These are phyloP conservation scores for Pilophorus perplexus DNA, from an alignment of 2,888 invertebrate species.

Conservation along the genomic window DNA sequence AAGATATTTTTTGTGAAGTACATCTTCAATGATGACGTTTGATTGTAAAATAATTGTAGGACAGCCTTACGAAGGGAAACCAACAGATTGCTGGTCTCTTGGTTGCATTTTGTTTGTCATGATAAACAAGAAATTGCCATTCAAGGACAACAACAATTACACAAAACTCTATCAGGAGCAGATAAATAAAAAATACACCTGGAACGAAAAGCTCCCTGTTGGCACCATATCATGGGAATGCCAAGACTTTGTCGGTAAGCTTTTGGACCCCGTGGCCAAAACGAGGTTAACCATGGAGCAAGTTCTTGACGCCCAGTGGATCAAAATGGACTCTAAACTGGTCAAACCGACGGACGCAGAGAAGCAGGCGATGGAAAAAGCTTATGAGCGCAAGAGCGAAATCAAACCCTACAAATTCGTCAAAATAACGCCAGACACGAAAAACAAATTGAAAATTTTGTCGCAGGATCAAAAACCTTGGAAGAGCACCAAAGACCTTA, in stretches of 20 bases:
- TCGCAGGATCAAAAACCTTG: slow-evolving; percentile 22
- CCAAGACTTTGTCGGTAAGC: slow-evolving; percentile 46
- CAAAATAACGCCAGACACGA: slow-evolving; percentile 21
- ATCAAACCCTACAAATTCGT: slow-evolving; percentile 31
- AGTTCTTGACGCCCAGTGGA: slow-evolving; percentile 60
- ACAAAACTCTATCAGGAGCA: slow-evolving; percentile 32
- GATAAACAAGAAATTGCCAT: slow-evolving; percentile 79
- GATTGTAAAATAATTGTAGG: too few relatives aligned
- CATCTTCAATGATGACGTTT: too few relatives aligned
- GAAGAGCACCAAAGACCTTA: slow-evolving; percentile 13
- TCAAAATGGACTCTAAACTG: slow-evolving; percentile 52
- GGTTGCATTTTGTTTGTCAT: slow-evolving; percentile 78
- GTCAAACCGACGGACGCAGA: slow-evolving; percentile 22
- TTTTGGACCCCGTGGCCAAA: slow-evolving; percentile 62
- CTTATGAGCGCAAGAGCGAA: slow-evolving; percentile 3
- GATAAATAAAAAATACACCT: slow-evolving; percentile 7
- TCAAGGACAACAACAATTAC: slow-evolving; percentile 61
- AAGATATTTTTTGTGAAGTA: not conserved
- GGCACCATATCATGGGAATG: slow-evolving; percentile 56
- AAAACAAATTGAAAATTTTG: slow-evolving; percentile 22
- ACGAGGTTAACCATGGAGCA: slow-evolving; percentile 60
- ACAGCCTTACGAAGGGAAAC: slow-evolving; percentile 67
- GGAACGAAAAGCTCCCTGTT: slow-evolving; percentile 5
- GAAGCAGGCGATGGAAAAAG: slow-evolving; percentile 26
- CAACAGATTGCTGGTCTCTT: slow-evolving; percentile 76